Base-by-base conservation (phyloP, 1,140 invertebrate genomes). In the Drosophila sulfurigaster region DNA sequence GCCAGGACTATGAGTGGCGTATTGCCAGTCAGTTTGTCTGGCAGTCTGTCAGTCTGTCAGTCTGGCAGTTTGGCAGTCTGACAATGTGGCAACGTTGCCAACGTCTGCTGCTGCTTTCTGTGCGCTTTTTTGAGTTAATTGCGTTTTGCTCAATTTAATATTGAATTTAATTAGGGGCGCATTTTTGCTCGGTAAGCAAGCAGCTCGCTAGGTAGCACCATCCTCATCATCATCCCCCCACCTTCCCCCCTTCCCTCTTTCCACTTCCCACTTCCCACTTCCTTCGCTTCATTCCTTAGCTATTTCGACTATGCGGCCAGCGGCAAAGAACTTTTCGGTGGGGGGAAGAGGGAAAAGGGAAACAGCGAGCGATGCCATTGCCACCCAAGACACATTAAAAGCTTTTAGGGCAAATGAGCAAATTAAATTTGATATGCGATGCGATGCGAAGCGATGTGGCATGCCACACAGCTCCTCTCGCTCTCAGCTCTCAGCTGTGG, bases 141-240 rank as follows among this genome's bases (percentile, higher is more conserved):
- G 86, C 86, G 87, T 90, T 90, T 90, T 86, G 86, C 86, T 90
- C 86, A 90, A 90, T 90, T 90, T 90, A 90, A 90, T 90, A 90
- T 90, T 90, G 86, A 90, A 90, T 90, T 90, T 90, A 90, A 90
- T 90, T 90, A 85, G 86, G 83, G 76, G 86, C 81, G 75, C 85
- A 89, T 89, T 89, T 89, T 81, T 85, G 68, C 81, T 73, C 54
- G 82, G 81, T 85, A 83, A 82, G 76, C 73, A 76, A 63, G 75
- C 67, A 65, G 41, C 54, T 52, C 57, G 54, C 70, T 78, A 74
- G 66, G 57, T 49, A 45, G 45, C 60, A 54, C 6, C 15, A 35
- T 45, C 11, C 35, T 10, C 30, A 16, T 7, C 11, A 8, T 52
- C 54, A 13, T 7, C 8, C 25, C 20, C 8, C 57, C n/a, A 8